Evolutionary conservation across 2,888 invertebrate genomes (phyloP).

Genomic region (Apamea sordens): DNA sequence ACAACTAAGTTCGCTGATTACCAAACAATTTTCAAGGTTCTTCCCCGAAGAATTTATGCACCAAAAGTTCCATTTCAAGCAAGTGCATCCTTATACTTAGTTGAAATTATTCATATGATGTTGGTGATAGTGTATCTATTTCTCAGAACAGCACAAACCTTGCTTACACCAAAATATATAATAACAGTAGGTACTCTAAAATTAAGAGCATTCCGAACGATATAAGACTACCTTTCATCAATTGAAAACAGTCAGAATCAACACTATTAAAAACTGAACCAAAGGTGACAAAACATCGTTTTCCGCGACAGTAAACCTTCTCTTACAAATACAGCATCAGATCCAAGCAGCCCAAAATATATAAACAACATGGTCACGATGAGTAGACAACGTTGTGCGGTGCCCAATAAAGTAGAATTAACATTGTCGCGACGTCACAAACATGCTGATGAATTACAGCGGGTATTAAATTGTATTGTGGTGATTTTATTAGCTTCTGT

Average conservation of each 20-base stretch:
- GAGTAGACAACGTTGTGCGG: constrained; percentile 47
- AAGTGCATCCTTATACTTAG: neutral
- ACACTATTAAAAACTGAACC: neutral
- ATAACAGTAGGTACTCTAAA: neutral
- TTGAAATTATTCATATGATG: neutral
- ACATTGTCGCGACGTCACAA: constrained; percentile 65
- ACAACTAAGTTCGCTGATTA: constrained; percentile 4
- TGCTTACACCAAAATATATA: neutral
- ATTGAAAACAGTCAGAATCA: neutral
- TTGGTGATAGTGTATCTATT: neutral
- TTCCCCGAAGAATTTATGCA: neutral
- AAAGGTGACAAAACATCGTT: neutral
- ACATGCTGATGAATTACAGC: constrained; percentile 61
- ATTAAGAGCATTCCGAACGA: neutral
- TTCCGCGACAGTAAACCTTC: neutral
- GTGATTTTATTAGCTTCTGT: constrained; percentile 59
- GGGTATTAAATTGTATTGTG: constrained; percentile 60
- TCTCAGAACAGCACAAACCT: neutral
- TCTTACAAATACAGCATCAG: constrained; percentile 19
- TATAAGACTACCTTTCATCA: neutral
- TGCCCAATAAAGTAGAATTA: constrained; percentile 67
- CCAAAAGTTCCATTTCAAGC: neutral
- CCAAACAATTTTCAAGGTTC: neutral
- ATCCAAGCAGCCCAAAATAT: neutral
- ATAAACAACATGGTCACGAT: constrained; percentile 59